Percentiles rank a stretch among this genome's conserved stretches.
phyloP scores from a whole-genome alignment of 37 sponge, comb jelly and placozoan species.

The Ianthella basta region DNA sequence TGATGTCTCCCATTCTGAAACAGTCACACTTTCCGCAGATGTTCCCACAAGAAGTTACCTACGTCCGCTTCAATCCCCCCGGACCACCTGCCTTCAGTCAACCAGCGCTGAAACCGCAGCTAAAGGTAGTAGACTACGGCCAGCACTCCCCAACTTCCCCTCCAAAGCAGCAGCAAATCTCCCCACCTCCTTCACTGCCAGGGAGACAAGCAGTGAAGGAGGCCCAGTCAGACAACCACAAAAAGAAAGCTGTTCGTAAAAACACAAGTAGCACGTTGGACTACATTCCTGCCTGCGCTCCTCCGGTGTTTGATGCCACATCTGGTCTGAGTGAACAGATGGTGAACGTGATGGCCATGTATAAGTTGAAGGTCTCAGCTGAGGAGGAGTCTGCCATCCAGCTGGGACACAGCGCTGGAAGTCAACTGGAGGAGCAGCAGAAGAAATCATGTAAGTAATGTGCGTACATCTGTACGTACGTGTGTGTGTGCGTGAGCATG shows the following conservation, averaged over 20 bases:
- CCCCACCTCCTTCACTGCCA: too few species aligned
- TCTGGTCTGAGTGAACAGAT: not conserved
- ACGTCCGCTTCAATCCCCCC: too few species aligned
- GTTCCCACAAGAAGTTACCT: too few species aligned
- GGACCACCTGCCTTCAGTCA: not conserved
- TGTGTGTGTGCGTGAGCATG: too few species aligned
- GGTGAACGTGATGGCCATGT: conserved; percentile 21
- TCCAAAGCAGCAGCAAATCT: too few species aligned
- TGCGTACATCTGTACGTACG: too few species aligned
- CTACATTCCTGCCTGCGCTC: not conserved
- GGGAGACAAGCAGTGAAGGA: too few species aligned
- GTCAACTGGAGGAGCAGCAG: not conserved
- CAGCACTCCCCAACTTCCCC: too few species aligned
- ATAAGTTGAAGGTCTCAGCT: not conserved
- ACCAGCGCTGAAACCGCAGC: not conserved
- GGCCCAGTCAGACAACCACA: not conserved
- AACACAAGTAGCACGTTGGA: conserved; percentile 28
- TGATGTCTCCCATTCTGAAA: too few species aligned
- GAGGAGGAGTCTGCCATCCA: not conserved
- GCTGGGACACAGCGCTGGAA: not conserved
- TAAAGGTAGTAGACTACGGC: not conserved
- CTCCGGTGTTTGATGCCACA: conserved; percentile 13
- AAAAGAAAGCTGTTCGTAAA: not conserved
- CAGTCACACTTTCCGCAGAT: too few species aligned
- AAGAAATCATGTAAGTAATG: conserved; percentile 1